Evolutionary conservation across 2,797 vertebrate genomes (phyloP).

Genomic region (Graptemys geographica): DNA sequence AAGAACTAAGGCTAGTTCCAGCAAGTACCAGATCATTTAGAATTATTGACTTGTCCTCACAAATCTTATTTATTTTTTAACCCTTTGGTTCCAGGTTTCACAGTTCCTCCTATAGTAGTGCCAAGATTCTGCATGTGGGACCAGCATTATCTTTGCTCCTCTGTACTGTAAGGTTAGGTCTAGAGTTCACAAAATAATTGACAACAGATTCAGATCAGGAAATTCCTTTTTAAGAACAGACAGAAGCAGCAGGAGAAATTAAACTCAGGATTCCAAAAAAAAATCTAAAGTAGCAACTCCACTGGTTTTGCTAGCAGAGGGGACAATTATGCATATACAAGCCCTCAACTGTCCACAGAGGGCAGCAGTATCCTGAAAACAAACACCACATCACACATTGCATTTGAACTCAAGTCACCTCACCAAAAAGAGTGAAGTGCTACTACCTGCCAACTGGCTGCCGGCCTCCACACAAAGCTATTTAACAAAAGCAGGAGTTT

Average conservation of each 20-base stretch:
- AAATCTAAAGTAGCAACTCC: neutral
- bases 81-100: neutral
- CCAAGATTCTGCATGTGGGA: neutral
- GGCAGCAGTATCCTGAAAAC: conserved; percentile 31
- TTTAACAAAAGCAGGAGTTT: neutral
- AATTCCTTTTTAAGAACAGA: neutral
- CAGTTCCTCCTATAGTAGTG: conserved; percentile 23
- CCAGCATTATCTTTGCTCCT: neutral
- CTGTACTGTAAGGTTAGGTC: neutral
- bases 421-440: neutral
- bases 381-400: neutral
- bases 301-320: neutral
- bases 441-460: neutral
- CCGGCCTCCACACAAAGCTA: neutral
- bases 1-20: conserved; percentile 21
- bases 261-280: neutral
- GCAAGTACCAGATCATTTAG: conserved; percentile 34
- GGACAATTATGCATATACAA: neutral
- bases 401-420: neutral
- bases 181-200: conserved; percentile 53
- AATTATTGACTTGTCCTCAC: conserved; percentile 35
- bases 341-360: conserved; percentile 12
- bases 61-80: conserved; percentile 24
- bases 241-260: conserved; percentile 12
- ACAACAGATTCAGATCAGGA: neutral